Conservation (phyloP, 30 jellyfish, hydroid and myxozoan genomes). For the Pelagia noctiluca region DNA sequence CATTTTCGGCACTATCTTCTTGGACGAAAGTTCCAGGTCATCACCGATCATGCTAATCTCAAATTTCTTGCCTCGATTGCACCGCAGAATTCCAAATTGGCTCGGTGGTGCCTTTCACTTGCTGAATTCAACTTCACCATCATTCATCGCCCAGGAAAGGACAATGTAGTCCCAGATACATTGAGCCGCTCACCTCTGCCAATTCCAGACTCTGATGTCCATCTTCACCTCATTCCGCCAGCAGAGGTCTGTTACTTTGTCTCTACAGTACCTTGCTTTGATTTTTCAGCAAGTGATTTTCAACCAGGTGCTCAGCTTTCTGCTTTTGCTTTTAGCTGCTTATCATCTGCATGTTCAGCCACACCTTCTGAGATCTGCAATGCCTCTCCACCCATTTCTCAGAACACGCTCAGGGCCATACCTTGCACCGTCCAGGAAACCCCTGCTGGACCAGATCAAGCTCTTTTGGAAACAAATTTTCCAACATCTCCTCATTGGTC, state of each 20-base stretch:
- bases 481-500: neutral
- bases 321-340: neutral
- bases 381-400: no score
- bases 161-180: conserved; percentile 43
- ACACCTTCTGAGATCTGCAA: no score
- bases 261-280: conserved; percentile 3
- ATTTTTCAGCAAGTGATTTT: no score
- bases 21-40: conserved; percentile 28
- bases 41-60: conserved; percentile 48
- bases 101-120: conserved; percentile 38
- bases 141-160: conserved; percentile 63
- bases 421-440: no score
- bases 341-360: no score
- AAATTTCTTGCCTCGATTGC: conserved; percentile 40
- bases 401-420: no score
- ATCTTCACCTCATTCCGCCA: conserved; percentile 16
- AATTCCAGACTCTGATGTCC: neutral
- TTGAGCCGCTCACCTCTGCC: conserved; percentile 48
- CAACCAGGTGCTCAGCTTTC: neutral
- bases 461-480: no score
- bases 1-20: conserved; percentile 16
- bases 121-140: conserved; percentile 47
- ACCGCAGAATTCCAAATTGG: conserved; percentile 40
- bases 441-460: no score
- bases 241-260: neutral